Evolutionary conservation across 2,888 invertebrate genomes (phyloP), one percentile per base, ranked within the genome.

Genomic region (Spisula solida): DNA sequence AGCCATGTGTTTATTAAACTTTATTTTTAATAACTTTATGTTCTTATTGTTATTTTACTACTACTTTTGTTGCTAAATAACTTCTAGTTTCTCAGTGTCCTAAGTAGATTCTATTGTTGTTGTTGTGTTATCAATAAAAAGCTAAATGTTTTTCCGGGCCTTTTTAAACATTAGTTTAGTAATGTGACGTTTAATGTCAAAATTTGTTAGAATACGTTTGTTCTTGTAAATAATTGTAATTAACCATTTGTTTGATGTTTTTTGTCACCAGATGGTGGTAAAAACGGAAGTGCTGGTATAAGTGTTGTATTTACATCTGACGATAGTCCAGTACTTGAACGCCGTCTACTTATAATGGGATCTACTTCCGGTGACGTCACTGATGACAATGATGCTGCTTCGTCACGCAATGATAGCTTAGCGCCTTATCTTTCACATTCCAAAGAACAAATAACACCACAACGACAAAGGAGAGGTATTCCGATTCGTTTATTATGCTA

Each of bases 251-350:
- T 25, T 10, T 60, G 25, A 18, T n/a, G n/a, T 60, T n/a, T 20
- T 60, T 6, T 1, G 25, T 60, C n/a, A 34, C 14, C 84, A 89
- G 92, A 90, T 82, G 89, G 91, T 85, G 90, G 90, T n/a, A 88
- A 89, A 75, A 90, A 85, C 29, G 91, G 89, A 18, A 80, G 82
- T 5, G 80, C 85, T 41, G 93, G 93, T 2, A 94, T 94, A 70
- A 94, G 93, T 82, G 94, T 94, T 29, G 93, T 94, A 79, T 94
- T 93, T 85, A 93, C 94, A 8, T 92, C 94, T 81, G 93, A 51
- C 70, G n/a, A 60, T 10, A 79, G 25, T 80, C 83, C 55, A 56
- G 1, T 80, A 81, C 18, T 41, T 20, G 18, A 81, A 75, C 75
- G 25, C 18, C 75, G 75, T 18, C 75, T 75, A 66, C 60, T 25